Percentiles rank a stretch among this genome's conserved stretches.
Conservation (phyloP, 2,113 vertebrate genomes). For the Hippocampus comes region DNA sequence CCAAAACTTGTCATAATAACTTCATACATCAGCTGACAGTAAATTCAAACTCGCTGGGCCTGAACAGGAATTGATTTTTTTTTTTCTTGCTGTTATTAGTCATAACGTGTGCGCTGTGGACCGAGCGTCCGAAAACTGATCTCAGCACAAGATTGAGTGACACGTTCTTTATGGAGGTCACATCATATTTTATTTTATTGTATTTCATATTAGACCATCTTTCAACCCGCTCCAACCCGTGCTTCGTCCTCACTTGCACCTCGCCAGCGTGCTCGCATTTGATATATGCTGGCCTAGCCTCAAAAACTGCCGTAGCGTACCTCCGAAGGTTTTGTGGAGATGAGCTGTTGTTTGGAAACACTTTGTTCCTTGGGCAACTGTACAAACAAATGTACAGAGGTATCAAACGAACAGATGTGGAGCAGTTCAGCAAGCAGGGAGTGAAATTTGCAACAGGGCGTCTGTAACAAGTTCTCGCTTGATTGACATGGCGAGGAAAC, state of each 20-base stretch:
- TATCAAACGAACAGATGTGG: slow-evolving; percentile 25
- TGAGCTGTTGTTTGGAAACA: slow-evolving; percentile 46
- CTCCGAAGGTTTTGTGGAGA: slow-evolving; percentile 28
- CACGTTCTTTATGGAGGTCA: slow-evolving; percentile 37
- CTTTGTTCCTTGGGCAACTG: slow-evolving; percentile 54
- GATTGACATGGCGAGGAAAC: not conserved
- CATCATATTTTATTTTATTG: slow-evolving; percentile 39
- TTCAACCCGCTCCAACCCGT: slow-evolving; percentile 31
- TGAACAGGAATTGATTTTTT: not conserved
- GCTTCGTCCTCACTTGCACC: slow-evolving; percentile 36
- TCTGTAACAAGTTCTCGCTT: not conserved
- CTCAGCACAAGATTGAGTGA: not conserved
- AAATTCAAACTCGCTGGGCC: not conserved
- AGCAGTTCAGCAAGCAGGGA: not conserved
- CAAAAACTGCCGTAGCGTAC: slow-evolving; percentile 47
- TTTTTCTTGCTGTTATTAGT: not conserved
- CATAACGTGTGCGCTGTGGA: not conserved
- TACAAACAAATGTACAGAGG: slow-evolving; percentile 22
- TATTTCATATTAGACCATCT: slow-evolving; percentile 13
- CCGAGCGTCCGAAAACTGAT: not conserved
- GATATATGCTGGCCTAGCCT: slow-evolving; percentile 36
- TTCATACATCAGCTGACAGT: slow-evolving; percentile 7
- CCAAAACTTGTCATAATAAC: not conserved
- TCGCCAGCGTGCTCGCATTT: slow-evolving; percentile 21
- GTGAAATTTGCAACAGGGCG: not conserved